These are phyloP conservation scores for Druon quercuslanigerum DNA, from an alignment of 1,140 invertebrate species.

Conservation along the genomic window DNA sequence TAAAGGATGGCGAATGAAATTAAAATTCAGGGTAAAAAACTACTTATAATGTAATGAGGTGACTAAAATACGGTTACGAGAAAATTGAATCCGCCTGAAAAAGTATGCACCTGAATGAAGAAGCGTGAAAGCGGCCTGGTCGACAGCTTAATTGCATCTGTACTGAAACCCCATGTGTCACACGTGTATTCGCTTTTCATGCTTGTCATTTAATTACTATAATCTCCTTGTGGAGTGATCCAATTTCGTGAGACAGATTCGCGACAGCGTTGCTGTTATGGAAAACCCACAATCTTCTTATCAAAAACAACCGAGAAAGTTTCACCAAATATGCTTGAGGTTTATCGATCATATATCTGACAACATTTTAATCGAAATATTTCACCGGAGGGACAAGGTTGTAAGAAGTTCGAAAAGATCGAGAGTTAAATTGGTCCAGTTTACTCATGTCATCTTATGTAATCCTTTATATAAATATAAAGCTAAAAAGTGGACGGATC, in stretches of 20 bases:
- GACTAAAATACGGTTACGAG: conserved; percentile 7
- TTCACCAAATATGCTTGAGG: conserved; percentile 41
- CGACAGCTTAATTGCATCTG: conserved; percentile 64
- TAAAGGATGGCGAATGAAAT: too few species aligned
- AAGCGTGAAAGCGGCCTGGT: conserved; percentile 35
- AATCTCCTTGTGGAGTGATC: conserved; percentile 63
- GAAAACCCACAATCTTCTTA: conserved; percentile 63
- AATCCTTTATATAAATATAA: not conserved
- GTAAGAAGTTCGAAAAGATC: not conserved
- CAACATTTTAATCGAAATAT: too few species aligned
- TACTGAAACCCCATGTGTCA: conserved; percentile 36
- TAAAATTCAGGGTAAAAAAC: not conserved
- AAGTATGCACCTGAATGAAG: conserved; percentile 26
- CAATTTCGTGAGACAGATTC: conserved; percentile 51
- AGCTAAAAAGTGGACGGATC: too few species aligned
- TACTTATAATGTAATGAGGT: not conserved
- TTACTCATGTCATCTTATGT: not conserved
- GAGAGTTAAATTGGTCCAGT: conserved; percentile 3
- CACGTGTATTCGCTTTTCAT: conserved; percentile 62
- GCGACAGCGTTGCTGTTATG: conserved; percentile 38
- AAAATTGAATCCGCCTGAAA: conserved; percentile 1
- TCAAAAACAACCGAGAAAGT: conserved; percentile 46
- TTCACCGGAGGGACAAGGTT: too few species aligned
- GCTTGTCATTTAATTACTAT: conserved; percentile 64
- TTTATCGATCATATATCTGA: too few species aligned